Conservation (phyloP, 2,113 vertebrate species). For the Cisticola juncidis region DNA sequence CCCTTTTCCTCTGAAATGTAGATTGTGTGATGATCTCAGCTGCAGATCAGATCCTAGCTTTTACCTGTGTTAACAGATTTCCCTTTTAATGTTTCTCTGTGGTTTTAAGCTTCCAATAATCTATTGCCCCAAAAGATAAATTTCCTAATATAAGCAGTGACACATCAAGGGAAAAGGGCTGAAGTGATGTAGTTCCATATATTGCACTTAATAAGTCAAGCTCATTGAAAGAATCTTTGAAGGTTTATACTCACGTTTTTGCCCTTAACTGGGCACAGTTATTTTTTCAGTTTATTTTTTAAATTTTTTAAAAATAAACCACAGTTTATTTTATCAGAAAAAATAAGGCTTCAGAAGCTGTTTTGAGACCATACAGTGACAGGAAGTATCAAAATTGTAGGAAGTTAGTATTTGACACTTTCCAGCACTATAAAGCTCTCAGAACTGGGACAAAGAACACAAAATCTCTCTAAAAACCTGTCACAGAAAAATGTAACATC, state of each 20-base stretch:
- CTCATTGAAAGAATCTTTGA: background rate
- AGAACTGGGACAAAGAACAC: background rate
- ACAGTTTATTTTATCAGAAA: background rate
- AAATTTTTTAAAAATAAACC: no score
- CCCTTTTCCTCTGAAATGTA: background rate
- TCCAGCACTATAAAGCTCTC: background rate
- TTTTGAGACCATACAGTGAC: background rate
- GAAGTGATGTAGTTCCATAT: background rate
- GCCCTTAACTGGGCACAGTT: background rate
- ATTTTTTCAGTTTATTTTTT: background rate
- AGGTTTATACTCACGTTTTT: background rate
- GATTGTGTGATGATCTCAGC: background rate
- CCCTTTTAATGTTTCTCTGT: background rate
- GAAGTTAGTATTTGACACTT: background rate
- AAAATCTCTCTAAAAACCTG: background rate
- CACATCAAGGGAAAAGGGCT: background rate
- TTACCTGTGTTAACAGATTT: background rate
- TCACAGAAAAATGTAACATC: background rate
- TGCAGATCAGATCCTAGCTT: background rate
- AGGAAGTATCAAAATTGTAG: background rate
- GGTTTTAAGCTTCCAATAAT: background rate
- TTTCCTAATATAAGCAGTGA: background rate
- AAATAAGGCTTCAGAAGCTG: background rate
- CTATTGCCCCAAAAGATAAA: background rate
- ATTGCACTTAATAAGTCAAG: background rate